These are phyloP conservation scores for Busseola fusca DNA, from an alignment of 2,888 invertebrate species.

Conservation along the genomic window DNA sequence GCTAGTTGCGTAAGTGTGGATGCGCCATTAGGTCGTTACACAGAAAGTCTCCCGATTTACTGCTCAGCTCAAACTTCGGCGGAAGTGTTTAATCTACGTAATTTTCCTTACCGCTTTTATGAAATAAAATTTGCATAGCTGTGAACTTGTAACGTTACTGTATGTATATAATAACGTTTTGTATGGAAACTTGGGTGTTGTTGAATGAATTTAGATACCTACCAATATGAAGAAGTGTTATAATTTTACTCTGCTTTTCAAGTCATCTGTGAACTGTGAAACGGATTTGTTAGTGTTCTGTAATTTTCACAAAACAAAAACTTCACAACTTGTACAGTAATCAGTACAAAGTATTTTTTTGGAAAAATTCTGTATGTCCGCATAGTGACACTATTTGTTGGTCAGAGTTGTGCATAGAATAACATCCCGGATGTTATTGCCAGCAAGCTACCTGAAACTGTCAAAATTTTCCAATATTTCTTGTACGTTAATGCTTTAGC, in stretches of 20 bases:
- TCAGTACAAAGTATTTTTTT: not conserved
- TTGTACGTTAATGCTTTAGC: too few species aligned
- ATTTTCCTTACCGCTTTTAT: slow-evolving; percentile 65
- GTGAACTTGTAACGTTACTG: slow-evolving; percentile 51
- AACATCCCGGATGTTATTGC: not conserved
- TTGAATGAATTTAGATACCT: slow-evolving; percentile 14
- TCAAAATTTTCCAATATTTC: too few species aligned
- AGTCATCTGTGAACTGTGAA: slow-evolving; percentile 7
- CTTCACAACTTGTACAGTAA: not conserved
- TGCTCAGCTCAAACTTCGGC: slow-evolving; percentile 56
- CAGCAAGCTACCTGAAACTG: too few species aligned
- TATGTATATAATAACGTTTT: slow-evolving; percentile 29
- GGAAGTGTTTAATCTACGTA: slow-evolving; percentile 66
- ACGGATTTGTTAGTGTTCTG: not conserved
- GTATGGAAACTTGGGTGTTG: slow-evolving; percentile 7
- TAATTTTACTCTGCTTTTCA: slow-evolving; percentile 19
- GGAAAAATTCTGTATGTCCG: not conserved
- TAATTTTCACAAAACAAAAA: not conserved
- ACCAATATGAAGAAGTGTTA: slow-evolving; percentile 18
- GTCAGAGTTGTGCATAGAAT: not conserved
- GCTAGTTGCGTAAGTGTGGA: slow-evolving; percentile 7
- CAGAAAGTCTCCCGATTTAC: slow-evolving; percentile 47
- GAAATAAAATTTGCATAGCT: slow-evolving; percentile 65
- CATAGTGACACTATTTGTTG: not conserved
- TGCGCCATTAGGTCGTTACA: slow-evolving; percentile 26